Conservation (phyloP, 2,797 vertebrate genomes). For the Brachyrhaphis roseni region DNA sequence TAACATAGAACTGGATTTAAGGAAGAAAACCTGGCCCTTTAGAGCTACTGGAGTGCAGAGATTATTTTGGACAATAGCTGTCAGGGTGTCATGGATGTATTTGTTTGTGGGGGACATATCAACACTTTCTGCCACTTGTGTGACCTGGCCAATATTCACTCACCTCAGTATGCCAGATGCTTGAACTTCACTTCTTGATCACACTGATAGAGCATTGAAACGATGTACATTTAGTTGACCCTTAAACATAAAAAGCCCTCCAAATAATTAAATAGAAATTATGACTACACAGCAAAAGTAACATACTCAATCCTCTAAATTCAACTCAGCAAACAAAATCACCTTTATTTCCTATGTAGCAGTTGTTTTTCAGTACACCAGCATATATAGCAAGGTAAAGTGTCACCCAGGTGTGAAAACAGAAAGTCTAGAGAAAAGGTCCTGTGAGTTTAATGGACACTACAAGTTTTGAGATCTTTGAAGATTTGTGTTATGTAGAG, state of each 20-base stretch:
- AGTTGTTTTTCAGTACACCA: not conserved
- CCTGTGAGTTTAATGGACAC: slow-evolving; percentile 27
- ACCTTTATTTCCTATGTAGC: not conserved
- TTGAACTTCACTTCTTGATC: not conserved
- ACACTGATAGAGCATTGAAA: not conserved
- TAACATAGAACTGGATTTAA: not conserved
- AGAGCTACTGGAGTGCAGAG: not conserved
- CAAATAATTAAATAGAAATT: not conserved
- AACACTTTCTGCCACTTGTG: not conserved
- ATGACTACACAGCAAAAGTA: not conserved
- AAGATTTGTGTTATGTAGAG: not conserved
- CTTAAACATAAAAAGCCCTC: not conserved
- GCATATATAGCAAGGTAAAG: not conserved
- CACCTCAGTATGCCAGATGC: not conserved
- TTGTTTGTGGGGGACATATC: not conserved
- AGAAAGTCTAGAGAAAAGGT: not conserved
- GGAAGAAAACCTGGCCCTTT: not conserved
- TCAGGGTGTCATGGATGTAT: not conserved
- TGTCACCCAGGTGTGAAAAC: slow-evolving; percentile 23
- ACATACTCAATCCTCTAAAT: not conserved
- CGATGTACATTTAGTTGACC: not conserved
- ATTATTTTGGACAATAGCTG: not conserved
- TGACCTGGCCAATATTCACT: not conserved
- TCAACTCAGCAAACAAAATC: not conserved
- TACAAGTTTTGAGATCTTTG: slow-evolving; percentile 28